A percentile compares a stretch with the other conserved stretches of the same genome.
These are phyloP conservation scores for Lepas anatifera DNA, from an alignment of 2,888 invertebrate species.

Conservation along the genomic window DNA sequence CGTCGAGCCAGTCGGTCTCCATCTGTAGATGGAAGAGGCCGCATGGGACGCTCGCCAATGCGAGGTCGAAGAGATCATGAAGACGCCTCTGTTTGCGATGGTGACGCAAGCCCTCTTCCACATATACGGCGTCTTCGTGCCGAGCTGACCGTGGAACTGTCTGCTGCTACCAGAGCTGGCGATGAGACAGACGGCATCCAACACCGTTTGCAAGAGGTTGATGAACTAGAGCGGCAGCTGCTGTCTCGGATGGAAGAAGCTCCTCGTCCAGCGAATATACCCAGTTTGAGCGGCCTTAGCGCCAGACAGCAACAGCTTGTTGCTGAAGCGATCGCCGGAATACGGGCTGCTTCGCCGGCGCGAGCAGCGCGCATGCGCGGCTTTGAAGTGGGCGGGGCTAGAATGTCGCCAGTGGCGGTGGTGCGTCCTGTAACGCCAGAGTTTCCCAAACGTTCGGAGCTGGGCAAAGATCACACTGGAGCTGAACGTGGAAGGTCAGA, in stretches of 20 bases:
- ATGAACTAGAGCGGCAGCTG: not conserved
- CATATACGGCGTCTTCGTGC: not conserved
- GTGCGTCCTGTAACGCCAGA: constrained; percentile 22
- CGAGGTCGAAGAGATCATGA: too few species aligned
- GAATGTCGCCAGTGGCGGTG: too few species aligned
- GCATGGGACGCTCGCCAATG: too few species aligned
- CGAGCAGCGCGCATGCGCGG: constrained; percentile 19
- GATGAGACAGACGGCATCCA: too few species aligned
- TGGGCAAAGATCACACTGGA: not conserved
- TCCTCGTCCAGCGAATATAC: not conserved
- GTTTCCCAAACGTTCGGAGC: constrained; percentile 14
- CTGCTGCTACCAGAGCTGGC: not conserved
- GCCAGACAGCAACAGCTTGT: not conserved
- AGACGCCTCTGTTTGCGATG: too few species aligned
- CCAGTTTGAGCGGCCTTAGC: not conserved
- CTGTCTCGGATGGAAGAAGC: not conserved
- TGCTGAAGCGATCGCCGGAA: not conserved
- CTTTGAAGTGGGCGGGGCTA: not conserved
- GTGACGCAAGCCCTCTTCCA: not conserved
- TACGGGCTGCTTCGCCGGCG: constrained; percentile 11
- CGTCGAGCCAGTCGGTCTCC: too few species aligned
- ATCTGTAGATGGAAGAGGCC: too few species aligned
- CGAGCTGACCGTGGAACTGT: not conserved
- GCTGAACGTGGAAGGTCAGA: not conserved
- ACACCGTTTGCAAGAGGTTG: not conserved